Percentiles rank a stretch among this genome's conserved stretches.
phyloP scores from a whole-genome alignment of 2,113 vertebrate species.

The Embiotoca jacksoni region DNA sequence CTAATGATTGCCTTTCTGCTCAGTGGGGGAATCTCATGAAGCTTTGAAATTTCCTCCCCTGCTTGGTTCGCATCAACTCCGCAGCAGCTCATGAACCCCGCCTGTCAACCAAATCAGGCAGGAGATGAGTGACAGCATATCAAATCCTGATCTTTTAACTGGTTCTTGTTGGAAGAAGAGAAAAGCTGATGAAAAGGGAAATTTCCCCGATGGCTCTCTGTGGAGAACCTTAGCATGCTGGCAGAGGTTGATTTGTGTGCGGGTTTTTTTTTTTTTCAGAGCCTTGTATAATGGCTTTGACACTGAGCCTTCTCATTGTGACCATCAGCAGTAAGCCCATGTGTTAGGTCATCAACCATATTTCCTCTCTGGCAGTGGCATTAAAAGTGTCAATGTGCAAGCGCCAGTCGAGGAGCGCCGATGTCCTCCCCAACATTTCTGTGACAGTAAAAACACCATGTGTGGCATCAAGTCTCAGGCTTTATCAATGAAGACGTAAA shows the following conservation, averaged over 20 bases:
- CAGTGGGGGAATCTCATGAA: slow-evolving; percentile 60
- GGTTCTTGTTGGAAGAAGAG: slow-evolving; percentile 44
- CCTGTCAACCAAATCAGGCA: slow-evolving; percentile 57
- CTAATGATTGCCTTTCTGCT: slow-evolving; percentile 72
- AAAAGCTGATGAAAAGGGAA: slow-evolving; percentile 59
- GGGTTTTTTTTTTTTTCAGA: slow-evolving; percentile 51
- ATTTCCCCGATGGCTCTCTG: slow-evolving; percentile 44
- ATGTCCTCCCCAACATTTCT: slow-evolving; percentile 15
- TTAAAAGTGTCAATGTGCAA: slow-evolving; percentile 57
- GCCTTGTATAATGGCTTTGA: slow-evolving; percentile 73
- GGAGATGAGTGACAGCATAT: slow-evolving; percentile 70
- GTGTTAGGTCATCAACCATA: slow-evolving; percentile 66
- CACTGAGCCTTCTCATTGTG: slow-evolving; percentile 73
- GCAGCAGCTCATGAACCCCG: slow-evolving; percentile 34
- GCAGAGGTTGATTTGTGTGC: slow-evolving; percentile 64
- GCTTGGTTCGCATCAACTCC: slow-evolving; percentile 49
- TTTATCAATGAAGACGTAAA: slow-evolving; percentile 12
- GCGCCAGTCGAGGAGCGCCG: not conserved
- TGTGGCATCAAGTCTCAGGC: slow-evolving; percentile 11
- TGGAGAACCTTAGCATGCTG: slow-evolving; percentile 47
- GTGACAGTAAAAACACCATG: slow-evolving; percentile 17
- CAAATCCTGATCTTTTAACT: slow-evolving; percentile 66
- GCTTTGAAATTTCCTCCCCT: slow-evolving; percentile 26
- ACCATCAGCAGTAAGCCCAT: slow-evolving; percentile 64
- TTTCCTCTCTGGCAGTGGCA: slow-evolving; percentile 44